Evolutionary conservation across 2,888 invertebrate species (phyloP).

Genomic region (Cistogaster globosa): DNA sequence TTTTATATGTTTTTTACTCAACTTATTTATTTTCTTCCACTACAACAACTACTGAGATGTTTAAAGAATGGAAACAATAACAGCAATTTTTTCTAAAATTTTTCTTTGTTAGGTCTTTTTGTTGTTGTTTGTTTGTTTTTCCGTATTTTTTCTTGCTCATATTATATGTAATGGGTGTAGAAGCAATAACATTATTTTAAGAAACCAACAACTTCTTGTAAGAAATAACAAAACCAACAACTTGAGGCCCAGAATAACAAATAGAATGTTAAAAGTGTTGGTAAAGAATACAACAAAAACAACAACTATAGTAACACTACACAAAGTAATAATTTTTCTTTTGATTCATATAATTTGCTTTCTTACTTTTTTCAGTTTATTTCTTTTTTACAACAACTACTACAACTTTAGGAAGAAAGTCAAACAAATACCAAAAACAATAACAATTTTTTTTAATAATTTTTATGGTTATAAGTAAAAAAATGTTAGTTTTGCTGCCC

Average conservation of each 20-base stretch:
- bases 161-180: conserved; percentile 48
- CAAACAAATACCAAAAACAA: not conserved
- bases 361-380: not conserved
- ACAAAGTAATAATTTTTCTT: not conserved
- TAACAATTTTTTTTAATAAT: not conserved
- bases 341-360: not conserved
- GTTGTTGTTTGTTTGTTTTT: conserved; percentile 15
- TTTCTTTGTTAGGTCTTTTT: not conserved
- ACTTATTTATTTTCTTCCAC: conserved; percentile 11
- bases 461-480: not conserved
- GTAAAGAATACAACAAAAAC: not conserved
- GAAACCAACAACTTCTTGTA: conserved; percentile 8
- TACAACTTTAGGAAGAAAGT: not conserved
- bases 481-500: not conserved
- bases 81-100: not conserved
- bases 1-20: not conserved
- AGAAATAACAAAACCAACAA: conserved; percentile 16
- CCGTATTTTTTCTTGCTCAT: not conserved
- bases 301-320: not conserved
- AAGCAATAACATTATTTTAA: conserved; percentile 51
- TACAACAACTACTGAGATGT: conserved; percentile 25
- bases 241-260: conserved; percentile 46
- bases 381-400: not conserved
- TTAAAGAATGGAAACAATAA: conserved; percentile 40
- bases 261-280: conserved; percentile 42